These are phyloP conservation scores for Alaudala cheleensis DNA, from an alignment of 2,113 vertebrate genomes.

Conservation along the genomic window DNA sequence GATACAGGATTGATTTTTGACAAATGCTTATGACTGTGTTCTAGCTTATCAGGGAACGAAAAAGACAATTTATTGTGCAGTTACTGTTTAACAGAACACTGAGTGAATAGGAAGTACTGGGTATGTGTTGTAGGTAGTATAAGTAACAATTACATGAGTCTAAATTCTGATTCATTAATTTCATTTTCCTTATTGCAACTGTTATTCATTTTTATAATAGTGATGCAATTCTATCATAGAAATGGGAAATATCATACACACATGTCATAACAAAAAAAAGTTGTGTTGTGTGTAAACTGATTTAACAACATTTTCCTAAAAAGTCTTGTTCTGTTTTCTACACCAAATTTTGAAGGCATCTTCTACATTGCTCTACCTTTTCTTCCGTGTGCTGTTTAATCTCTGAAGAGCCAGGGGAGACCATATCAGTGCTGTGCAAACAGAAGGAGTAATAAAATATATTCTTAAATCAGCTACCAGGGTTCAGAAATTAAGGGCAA, in stretches of 20 bases:
- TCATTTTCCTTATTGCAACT: neutral
- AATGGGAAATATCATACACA: neutral
- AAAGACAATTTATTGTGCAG: neutral
- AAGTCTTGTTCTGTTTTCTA: neutral
- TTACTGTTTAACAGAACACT: neutral
- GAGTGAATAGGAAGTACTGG: neutral
- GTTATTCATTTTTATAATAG: neutral
- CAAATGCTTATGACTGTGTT: neutral
- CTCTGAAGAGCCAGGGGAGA: neutral
- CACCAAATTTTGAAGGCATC: neutral
- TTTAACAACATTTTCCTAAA: neutral
- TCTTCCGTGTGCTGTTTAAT: neutral
- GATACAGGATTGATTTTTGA: neutral
- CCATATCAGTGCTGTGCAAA: conserved; percentile 8
- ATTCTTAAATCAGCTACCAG: conserved; percentile 56
- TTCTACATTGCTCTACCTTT: conserved; percentile 30
- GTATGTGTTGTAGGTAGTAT: neutral
- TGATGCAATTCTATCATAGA: neutral
- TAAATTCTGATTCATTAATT: neutral
- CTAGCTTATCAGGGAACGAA: neutral
- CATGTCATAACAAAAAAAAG: neutral
- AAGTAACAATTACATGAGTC: neutral
- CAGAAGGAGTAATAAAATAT: conserved; percentile 28
- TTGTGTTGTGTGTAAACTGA: neutral
- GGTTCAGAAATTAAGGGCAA: conserved; percentile 47